phyloP scores from a whole-genome alignment of 2,797 vertebrate genomes.

The Tenualosa thibaudeaui region DNA sequence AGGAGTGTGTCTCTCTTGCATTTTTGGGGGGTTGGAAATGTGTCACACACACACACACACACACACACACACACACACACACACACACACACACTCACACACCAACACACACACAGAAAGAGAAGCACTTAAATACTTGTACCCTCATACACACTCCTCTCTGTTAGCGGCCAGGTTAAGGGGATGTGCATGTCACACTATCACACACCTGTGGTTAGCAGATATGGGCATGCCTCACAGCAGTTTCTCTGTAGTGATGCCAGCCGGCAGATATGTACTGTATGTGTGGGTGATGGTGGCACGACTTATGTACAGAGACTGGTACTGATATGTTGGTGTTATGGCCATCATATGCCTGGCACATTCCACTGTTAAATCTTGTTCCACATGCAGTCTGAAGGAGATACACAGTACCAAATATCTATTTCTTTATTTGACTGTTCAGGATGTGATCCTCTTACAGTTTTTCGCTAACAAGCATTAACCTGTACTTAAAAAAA shows the following conservation, averaged over 20 bases:
- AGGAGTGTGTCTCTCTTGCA: conserved; percentile 10
- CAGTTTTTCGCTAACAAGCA: no score
- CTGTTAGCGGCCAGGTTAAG: not conserved
- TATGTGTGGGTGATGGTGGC: not conserved
- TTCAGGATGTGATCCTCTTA: not conserved
- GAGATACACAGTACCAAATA: not conserved
- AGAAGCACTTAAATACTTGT: not conserved
- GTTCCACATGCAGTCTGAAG: no score
- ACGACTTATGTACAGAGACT: not conserved
- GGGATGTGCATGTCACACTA: not conserved
- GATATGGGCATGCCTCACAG: not conserved
- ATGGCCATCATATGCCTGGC: not conserved
- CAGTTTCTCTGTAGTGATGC: not conserved
- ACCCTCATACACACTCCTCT: not conserved
- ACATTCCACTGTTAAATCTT: no score
- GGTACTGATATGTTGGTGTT: not conserved
- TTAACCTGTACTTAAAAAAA: no score
- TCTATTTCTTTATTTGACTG: not conserved
- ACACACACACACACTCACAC: conserved; percentile 1
- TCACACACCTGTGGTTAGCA: not conserved
- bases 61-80: conserved; percentile 1
- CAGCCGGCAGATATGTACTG: not conserved
- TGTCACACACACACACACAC: not conserved
- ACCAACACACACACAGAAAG: not conserved
- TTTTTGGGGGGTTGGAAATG: not conserved